Evolutionary conservation across 2,113 vertebrate species (phyloP), one percentile per base, ranked within the genome.

Genomic region (Oostethus manadensis): DNA sequence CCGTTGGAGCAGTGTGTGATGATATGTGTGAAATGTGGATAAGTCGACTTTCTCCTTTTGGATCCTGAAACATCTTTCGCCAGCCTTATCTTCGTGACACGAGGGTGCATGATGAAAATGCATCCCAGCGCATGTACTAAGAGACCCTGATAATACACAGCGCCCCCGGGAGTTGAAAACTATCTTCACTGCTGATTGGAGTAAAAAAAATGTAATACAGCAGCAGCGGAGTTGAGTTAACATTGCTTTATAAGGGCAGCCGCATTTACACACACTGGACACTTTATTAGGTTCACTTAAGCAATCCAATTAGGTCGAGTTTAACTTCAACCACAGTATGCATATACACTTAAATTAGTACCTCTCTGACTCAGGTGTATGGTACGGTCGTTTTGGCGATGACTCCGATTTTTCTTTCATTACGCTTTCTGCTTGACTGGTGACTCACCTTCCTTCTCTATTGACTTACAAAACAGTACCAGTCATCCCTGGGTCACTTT

Each of bases 21-120:
- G 40, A 17, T 54, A 50, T 26, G 50, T 58, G 29, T 51, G 35
- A 62, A 22, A 57, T 11, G 15, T 70, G 67, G 63, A 46, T 62
- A 67, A 70, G 57, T 42, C 23, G 51, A 44, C 17, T 53, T 64
- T 61, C 56, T 64, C 45, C 58, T 57, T 68, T 80, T 57, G 56
- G 4, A 66, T 78, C 62, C 67, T 38, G 68, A 79, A 70, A 29
- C 21, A 51, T 5, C 2, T 63, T 49, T 18, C 47, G 53, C 70
- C 68, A 50, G 63, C 55, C 17, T 35, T 71, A 63, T 66, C 64
- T 69, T 74, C 73, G 68, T 51, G 61, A 77, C 65, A 68, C 77
- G 79, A 79, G 77, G 78, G 57, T 57, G 76, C 55, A 76, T 68
- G 67, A 47, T 68, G 81, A 79, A 84, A 64, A 79, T 63, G 63